Conservation (phyloP, 2,888 invertebrate genomes). For the Drosophila mulleri region DNA sequence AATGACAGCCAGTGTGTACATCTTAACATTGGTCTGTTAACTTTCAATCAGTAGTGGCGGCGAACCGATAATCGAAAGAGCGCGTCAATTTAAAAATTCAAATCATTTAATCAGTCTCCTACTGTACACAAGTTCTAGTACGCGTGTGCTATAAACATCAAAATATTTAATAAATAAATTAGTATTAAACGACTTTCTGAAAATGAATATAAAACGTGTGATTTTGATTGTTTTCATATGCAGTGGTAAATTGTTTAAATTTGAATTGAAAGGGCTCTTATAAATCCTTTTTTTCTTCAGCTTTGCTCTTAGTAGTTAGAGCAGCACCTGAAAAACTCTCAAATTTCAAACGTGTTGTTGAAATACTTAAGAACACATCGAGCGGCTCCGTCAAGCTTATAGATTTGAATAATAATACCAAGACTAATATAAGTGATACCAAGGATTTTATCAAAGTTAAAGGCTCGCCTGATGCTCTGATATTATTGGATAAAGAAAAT, state of each 20-base stretch:
- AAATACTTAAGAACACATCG: not conserved
- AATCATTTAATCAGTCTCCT: not conserved
- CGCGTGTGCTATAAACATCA: not conserved
- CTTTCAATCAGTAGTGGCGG: not conserved
- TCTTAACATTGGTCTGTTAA: not conserved
- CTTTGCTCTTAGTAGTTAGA: not conserved
- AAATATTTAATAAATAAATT: not conserved
- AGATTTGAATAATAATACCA: too few species aligned
- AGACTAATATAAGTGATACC: not conserved
- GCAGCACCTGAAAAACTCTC: not conserved
- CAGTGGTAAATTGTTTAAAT: not conserved
- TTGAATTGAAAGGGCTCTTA: not conserved
- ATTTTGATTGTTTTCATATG: not conserved
- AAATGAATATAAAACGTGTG: not conserved
- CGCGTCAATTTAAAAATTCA: not conserved
- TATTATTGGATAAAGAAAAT: not conserved
- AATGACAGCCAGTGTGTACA: constrained; percentile 22
- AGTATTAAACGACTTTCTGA: not conserved
- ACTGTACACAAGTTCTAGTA: not conserved
- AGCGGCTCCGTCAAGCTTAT: not conserved
- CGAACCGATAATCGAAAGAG: not conserved
- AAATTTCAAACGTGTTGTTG: not conserved
- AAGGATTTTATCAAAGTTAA: not conserved
- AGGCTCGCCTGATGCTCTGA: not conserved
- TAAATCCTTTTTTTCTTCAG: not conserved